phyloP scores from a whole-genome alignment of 1,140 invertebrate species.

The Drosophila bocki region DNA sequence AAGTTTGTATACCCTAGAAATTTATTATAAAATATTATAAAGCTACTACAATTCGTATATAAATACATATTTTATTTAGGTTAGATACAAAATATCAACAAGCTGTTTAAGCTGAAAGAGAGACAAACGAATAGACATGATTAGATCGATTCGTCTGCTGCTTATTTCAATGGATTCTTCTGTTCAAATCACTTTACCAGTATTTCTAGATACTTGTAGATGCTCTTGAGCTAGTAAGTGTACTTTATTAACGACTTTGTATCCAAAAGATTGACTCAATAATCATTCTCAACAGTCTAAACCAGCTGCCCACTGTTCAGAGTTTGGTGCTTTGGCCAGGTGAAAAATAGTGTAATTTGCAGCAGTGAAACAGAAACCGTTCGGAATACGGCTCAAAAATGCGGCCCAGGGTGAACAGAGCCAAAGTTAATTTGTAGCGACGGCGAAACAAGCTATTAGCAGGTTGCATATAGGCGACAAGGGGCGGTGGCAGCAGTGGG shows the following conservation, averaged over 20 bases:
- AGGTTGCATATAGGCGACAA: constrained; percentile 53
- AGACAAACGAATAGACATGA: not conserved
- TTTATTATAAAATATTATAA: not conserved
- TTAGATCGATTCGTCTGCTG: not conserved
- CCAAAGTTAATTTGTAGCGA: constrained; percentile 82
- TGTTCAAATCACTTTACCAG: not conserved
- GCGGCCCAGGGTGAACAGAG: constrained; percentile 63
- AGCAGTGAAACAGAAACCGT: constrained; percentile 36
- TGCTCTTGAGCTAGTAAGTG: too few relatives aligned
- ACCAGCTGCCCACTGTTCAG: constrained; percentile 28
- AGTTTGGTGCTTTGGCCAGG: constrained; percentile 46
- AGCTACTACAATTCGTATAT: not conserved
- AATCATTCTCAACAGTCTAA: not conserved
- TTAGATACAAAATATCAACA: not conserved
- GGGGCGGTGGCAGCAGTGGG: not conserved
- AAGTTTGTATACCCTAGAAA: not conserved
- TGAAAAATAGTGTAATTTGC: constrained; percentile 82
- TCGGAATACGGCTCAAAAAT: constrained; percentile 58
- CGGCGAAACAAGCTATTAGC: constrained; percentile 82
- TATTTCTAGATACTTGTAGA: not conserved
- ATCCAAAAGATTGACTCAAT: not conserved
- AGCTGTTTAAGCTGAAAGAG: not conserved
- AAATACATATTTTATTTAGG: not conserved
- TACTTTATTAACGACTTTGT: not conserved
- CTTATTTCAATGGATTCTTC: not conserved